Evolutionary conservation across 1,140 invertebrate species (phyloP).

Genomic region (Neodiprion virginianus): DNA sequence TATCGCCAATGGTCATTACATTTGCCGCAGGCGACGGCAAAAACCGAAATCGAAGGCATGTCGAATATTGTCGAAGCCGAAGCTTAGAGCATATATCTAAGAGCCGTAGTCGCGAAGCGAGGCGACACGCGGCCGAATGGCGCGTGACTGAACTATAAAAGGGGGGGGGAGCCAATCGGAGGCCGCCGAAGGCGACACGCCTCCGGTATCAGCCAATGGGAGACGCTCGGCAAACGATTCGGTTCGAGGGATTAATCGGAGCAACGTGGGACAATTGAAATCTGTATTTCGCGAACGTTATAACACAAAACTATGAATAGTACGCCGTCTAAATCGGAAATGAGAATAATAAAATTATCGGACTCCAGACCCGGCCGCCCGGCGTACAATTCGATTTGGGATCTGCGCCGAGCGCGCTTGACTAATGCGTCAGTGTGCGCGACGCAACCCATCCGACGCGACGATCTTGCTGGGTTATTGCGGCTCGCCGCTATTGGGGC

Average conservation of each 20-base stretch:
- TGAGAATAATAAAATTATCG: background rate
- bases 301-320: slow-evolving; percentile 2
- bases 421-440: background rate
- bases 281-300: slow-evolving; percentile 28
- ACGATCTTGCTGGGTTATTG: background rate
- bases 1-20: too few relatives aligned
- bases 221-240: background rate
- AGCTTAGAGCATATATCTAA: too few relatives aligned
- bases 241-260: slow-evolving; percentile 25
- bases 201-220: slow-evolving; percentile 1
- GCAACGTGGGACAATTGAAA: slow-evolving; percentile 37
- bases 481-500: slow-evolving; percentile 27
- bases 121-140: too few relatives aligned
- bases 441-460: slow-evolving; percentile 8
- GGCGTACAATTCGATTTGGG: background rate
- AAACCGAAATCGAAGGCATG: too few relatives aligned
- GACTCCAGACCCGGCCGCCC: too few relatives aligned
- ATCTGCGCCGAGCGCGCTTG: background rate
- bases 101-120: too few relatives aligned
- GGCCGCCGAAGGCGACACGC: background rate
- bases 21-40: too few relatives aligned
- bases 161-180: too few relatives aligned
- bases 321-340: background rate
- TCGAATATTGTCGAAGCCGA: too few relatives aligned
- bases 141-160: too few relatives aligned